Evolutionary conservation across 2,888 invertebrate genomes (phyloP).

Genomic region (Corbicula japonica): DNA sequence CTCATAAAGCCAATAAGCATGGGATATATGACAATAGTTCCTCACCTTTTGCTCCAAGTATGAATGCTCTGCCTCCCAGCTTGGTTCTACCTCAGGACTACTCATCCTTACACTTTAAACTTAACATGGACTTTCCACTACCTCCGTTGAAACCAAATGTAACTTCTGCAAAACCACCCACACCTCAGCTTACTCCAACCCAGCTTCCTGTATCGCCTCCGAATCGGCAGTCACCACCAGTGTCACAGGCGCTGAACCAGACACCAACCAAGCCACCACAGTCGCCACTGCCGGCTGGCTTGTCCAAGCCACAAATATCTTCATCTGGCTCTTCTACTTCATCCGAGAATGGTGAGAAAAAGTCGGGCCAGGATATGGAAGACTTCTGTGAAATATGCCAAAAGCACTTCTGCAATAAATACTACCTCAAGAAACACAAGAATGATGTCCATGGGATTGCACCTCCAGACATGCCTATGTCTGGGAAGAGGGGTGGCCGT

Average conservation of each 20-base stretch:
- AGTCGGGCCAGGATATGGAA: constrained; percentile 81
- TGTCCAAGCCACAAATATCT: constrained; percentile 56
- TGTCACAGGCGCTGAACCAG: constrained; percentile 60
- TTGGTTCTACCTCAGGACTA: constrained; percentile 76
- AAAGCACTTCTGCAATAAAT: constrained; percentile 87
- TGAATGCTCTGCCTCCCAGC: constrained; percentile 70
- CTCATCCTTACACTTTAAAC: constrained; percentile 59
- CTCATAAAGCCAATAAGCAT: constrained; percentile 99
- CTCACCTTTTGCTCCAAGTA: constrained; percentile 74
- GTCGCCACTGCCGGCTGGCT: constrained; percentile 57
- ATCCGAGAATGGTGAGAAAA: constrained; percentile 46
- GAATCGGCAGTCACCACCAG: constrained; percentile 70
- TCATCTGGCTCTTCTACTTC: constrained; percentile 38
- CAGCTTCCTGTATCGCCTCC: constrained; percentile 66
- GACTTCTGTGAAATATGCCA: constrained; percentile 87
- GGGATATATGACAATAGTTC: constrained; percentile 89
- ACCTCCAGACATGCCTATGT: constrained; percentile 76
- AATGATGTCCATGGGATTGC: constrained; percentile 87
- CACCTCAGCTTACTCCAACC: constrained; percentile 60
- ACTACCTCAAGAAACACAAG: constrained; percentile 87
- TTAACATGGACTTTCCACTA: constrained; percentile 65
- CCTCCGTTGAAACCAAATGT: constrained; percentile 64
- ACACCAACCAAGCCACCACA: constrained; percentile 58
- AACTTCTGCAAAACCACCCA: constrained; percentile 54
- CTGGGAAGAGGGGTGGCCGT: constrained; percentile 75